Evolutionary conservation across 2,888 invertebrate species (phyloP).

Genomic region (Ceratothoa steindachneri): DNA sequence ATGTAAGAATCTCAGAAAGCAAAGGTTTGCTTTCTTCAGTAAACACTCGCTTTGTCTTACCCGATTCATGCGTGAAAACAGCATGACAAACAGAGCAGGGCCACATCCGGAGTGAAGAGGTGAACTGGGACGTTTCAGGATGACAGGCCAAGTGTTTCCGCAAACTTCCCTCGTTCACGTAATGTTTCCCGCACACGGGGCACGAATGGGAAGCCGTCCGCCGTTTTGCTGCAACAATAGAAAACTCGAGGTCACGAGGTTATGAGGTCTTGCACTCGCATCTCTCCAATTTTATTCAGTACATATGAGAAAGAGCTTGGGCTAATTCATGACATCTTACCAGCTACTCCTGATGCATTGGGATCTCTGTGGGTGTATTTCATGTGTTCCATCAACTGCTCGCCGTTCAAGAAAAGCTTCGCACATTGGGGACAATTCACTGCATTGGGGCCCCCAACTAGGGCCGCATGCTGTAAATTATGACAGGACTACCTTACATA

Average conservation of each 20-base stretch:
- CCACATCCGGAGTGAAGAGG: constrained; percentile 80
- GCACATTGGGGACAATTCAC: constrained; percentile 90
- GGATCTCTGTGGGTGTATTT: constrained; percentile 92
- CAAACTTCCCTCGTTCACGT: constrained; percentile 88
- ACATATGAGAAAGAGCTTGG: no score
- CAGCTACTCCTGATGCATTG: constrained; percentile 79
- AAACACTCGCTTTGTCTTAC: no score
- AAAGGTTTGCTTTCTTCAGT: no score
- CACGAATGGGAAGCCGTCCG: constrained; percentile 91
- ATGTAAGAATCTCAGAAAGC: no score
- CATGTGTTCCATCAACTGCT: constrained; percentile 93
- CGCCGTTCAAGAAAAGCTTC: constrained; percentile 87
- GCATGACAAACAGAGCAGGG: constrained; percentile 93
- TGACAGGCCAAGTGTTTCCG: constrained; percentile 90
- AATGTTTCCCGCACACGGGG: constrained; percentile 91
- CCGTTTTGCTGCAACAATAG: constrained; percentile 77
- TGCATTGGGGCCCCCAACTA: constrained; percentile 86
- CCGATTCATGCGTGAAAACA: constrained; percentile 90
- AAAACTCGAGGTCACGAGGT: no score
- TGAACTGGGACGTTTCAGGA: constrained; percentile 78
- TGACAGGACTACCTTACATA: constrained; percentile 8
- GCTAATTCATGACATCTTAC: constrained; percentile 57
- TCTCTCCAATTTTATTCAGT: no score
- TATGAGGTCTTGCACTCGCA: no score
- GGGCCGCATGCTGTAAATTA: constrained; percentile 79